A percentile compares a stretch with the other conserved stretches of the same genome.
These are phyloP conservation scores for Pithys albifrons DNA, from an alignment of 2,113 vertebrate species.

Conservation along the genomic window DNA sequence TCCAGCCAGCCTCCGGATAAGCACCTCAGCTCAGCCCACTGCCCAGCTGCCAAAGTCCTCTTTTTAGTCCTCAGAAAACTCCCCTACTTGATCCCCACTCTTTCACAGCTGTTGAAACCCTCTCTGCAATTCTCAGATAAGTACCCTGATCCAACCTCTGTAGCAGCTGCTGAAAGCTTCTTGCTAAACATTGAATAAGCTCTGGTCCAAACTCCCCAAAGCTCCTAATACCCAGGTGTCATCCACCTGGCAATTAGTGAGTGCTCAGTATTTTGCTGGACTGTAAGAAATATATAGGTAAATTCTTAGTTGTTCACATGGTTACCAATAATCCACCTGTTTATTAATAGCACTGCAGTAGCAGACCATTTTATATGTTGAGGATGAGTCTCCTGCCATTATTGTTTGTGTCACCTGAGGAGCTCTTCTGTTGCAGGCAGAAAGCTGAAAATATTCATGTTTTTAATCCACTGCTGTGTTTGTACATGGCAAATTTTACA, in stretches of 20 bases:
- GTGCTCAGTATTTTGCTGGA: not conserved
- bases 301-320: not conserved
- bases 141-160: conserved; percentile 36
- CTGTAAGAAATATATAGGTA: not conserved
- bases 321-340: not conserved
- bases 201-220: conserved; percentile 8
- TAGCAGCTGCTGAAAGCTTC: conserved; percentile 49
- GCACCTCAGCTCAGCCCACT: conserved; percentile 36
- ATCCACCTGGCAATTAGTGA: conserved; percentile 52
- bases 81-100: conserved; percentile 29
- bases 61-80: conserved; percentile 44
- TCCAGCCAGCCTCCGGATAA: conserved; percentile 34
- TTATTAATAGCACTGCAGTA: not conserved
- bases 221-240: conserved; percentile 46
- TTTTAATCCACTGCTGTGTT: conserved; percentile 21
- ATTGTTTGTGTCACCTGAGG: not conserved
- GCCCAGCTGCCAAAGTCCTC: conserved; percentile 56
- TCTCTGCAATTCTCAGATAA: conserved; percentile 48
- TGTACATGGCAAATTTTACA: conserved; percentile 47
- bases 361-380: not conserved
- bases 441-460: not conserved
- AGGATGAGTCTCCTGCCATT: not conserved
- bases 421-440: not conserved
- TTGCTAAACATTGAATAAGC: conserved; percentile 5
- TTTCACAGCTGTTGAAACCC: conserved; percentile 62